Base-by-base conservation (phyloP, 2,113 vertebrate species). In the Tetrao urogallus region DNA sequence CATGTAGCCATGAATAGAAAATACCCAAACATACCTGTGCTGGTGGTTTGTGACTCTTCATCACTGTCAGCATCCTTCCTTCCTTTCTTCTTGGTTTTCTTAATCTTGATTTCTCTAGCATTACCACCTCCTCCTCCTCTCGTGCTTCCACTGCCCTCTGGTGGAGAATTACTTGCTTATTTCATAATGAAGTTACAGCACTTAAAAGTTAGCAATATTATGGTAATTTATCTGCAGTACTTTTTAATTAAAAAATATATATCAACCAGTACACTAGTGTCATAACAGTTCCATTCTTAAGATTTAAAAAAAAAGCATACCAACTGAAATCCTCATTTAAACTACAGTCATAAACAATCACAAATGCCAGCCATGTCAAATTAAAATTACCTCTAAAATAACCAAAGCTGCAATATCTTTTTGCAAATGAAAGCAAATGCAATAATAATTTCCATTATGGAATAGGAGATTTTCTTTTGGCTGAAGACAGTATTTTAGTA, bases 31-130 rank as follows among this genome's bases (percentile, higher is more conserved):
- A 81, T 76, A 98, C 98, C 97, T 89, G 96, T 63, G 57, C 97
- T 96, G 43, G 97, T 78, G 65, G 97, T 88, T 67, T 97, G 97
- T 0, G 85, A 97, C 50, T 99, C 99, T 25, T 99, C 99, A 66
- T 99, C 99, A 1, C 98, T 99, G 63, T 99, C 99, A 21, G 98
- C 98, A 8, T 99, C 99, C 92, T 97, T 99, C 94, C 97, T 98
- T 64, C 98, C 98, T 95, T 99, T 99, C 96, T 99, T 99, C 97
- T 99, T 99, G 48, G 91, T 96, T 97, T 99, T 99, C 61, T 98
- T 99, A 43, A 98, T 97, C 89, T 98, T 98, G 96, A 99, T 97
- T 75, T 99, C 99, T 93, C 99, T 97, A 89, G 99, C 98, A 72
- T 99, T 99, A 70, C 98, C 94, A 24, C 98, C 98, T 4, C 99